A percentile compares a stretch with the other conserved stretches of the same genome.
Conservation (phyloP, 2,888 invertebrate genomes). For the Atethmia centrago region DNA sequence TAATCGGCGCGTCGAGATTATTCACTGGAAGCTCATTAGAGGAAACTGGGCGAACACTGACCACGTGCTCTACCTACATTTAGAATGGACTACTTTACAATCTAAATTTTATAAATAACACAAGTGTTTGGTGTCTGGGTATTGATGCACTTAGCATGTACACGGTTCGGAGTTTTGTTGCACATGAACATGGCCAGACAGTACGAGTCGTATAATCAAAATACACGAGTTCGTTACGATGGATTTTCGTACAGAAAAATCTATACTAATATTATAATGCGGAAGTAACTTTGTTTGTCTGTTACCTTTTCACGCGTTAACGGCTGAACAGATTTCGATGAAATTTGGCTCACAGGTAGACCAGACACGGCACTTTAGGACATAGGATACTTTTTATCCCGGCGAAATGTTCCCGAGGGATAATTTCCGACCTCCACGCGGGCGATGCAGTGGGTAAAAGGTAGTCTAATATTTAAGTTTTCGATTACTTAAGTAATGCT, state of each 20-base stretch:
- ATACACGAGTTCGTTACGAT: neutral
- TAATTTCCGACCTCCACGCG: too few species aligned
- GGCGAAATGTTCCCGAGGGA: neutral
- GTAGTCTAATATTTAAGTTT: neutral
- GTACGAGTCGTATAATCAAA: neutral
- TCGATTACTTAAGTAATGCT: too few species aligned
- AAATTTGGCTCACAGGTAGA: neutral
- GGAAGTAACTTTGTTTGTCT: neutral
- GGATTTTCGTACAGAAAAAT: neutral
- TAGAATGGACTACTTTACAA: constrained; percentile 26
- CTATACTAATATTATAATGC: neutral
- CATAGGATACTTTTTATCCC: neutral
- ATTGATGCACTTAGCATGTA: constrained; percentile 15
- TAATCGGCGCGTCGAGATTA: constrained; percentile 21
- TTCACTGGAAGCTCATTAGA: constrained; percentile 15
- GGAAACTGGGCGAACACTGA: constrained; percentile 19
- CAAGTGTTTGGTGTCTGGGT: constrained; percentile 6
- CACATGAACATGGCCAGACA: neutral
- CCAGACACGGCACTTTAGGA: neutral
- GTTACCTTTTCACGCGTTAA: neutral
- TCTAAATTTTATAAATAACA: constrained; percentile 15
- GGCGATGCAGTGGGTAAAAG: too few species aligned
- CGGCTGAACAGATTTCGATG: neutral
- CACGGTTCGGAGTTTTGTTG: neutral
- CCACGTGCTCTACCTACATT: constrained; percentile 41